Percentiles rank a stretch among this genome's conserved stretches.
These are phyloP conservation scores for Oreochromis mossambicus DNA, from an alignment of 2,797 vertebrate genomes.

Conservation along the genomic window DNA sequence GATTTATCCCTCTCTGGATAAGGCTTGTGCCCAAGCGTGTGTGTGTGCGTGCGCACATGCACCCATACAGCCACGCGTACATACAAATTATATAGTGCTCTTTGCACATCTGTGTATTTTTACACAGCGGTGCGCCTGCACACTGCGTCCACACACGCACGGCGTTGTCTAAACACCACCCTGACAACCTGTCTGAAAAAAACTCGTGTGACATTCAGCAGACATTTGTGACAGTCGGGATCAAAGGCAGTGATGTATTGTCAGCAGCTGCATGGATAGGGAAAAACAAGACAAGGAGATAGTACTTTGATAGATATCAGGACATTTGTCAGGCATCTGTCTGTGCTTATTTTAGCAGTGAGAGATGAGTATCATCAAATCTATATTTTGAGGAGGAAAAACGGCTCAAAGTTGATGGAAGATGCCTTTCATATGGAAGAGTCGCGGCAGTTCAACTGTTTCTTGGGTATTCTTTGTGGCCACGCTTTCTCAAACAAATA, in stretches of 20 bases:
- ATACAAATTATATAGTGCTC: constrained; percentile 1
- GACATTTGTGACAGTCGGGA: constrained; percentile 59
- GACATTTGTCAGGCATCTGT: constrained; percentile 71
- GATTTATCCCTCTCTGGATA: constrained; percentile 70
- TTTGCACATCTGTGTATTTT: not conserved
- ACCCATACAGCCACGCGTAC: not conserved
- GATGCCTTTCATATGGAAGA: constrained; percentile 43
- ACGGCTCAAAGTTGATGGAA: constrained; percentile 48
- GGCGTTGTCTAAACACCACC: constrained; percentile 6
- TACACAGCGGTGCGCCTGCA: not conserved
- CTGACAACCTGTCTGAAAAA: constrained; percentile 29
- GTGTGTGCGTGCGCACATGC: constrained; percentile 14
- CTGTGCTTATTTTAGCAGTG: constrained; percentile 67
- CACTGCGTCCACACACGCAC: not conserved
- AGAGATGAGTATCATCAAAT: constrained; percentile 70
- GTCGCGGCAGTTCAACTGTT: constrained; percentile 16
- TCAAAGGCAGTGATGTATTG: constrained; percentile 65
- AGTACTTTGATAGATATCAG: constrained; percentile 63
- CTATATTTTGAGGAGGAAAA: constrained; percentile 55
- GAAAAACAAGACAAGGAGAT: constrained; percentile 60
- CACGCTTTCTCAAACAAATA: constrained; percentile 45
- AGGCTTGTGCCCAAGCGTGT: constrained; percentile 32
- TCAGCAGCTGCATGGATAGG: constrained; percentile 48
- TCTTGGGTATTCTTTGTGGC: not conserved
- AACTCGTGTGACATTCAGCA: constrained; percentile 51